Percentiles rank a stretch among this genome's conserved stretches.
phyloP scores from a whole-genome alignment of 2,113 vertebrate species.

The Labrus mixtus region DNA sequence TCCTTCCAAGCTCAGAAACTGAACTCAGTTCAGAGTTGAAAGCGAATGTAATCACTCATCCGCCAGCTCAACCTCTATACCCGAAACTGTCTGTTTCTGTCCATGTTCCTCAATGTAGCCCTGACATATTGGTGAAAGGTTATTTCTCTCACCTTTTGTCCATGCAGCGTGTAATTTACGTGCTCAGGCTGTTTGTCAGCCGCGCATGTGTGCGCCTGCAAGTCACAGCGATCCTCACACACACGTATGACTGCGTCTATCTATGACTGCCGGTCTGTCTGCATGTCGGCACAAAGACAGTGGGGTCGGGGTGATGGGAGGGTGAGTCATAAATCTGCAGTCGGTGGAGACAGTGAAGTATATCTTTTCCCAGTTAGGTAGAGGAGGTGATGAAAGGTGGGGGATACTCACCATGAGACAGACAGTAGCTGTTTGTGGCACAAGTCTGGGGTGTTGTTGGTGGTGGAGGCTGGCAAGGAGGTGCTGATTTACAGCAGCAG shows the following conservation, averaged over 20 bases:
- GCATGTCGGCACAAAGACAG: slow-evolving; percentile 53
- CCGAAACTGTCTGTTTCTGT: not conserved
- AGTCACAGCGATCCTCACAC: slow-evolving; percentile 27
- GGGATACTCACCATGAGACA: slow-evolving; percentile 51
- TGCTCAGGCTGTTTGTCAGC: slow-evolving; percentile 49
- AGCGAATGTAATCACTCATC: slow-evolving; percentile 23
- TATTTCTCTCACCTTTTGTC: slow-evolving; percentile 42
- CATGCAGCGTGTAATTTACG: slow-evolving; percentile 37
- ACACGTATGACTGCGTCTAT: slow-evolving; percentile 32
- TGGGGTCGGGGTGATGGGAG: slow-evolving; percentile 43
- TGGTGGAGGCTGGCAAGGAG: slow-evolving; percentile 20
- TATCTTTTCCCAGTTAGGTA: slow-evolving; percentile 41
- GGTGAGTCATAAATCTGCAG: slow-evolving; percentile 75
- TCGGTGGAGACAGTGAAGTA: slow-evolving; percentile 53
- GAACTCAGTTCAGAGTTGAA: not conserved
- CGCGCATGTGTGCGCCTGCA: slow-evolving; percentile 25
- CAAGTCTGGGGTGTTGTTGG: slow-evolving; percentile 28
- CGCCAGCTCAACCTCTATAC: slow-evolving; percentile 14
- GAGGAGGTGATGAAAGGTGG: slow-evolving; percentile 51
- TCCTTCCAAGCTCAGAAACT: slow-evolving; percentile 1
- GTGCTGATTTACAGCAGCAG: slow-evolving; percentile 58
- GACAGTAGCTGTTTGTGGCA: slow-evolving; percentile 59
- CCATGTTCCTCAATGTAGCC: slow-evolving; percentile 24
- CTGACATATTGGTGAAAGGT: slow-evolving; percentile 21
- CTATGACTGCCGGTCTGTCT: slow-evolving; percentile 52